Percentiles rank a stretch among this genome's conserved stretches.
phyloP scores from a whole-genome alignment of 2,797 vertebrate species.

The Fratercula arctica region DNA sequence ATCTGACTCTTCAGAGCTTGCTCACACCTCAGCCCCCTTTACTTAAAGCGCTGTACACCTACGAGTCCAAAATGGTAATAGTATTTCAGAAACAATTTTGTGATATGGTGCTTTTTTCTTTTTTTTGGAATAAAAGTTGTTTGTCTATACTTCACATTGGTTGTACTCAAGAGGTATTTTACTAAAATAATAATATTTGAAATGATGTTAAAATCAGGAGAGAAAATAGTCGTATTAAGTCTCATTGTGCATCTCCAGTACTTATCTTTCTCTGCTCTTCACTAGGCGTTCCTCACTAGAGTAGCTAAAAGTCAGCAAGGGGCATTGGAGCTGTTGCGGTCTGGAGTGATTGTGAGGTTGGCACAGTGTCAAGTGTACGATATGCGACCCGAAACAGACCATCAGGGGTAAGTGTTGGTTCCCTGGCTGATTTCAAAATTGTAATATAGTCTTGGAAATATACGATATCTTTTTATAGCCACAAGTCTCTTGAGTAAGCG shows the following conservation, averaged over 20 bases:
- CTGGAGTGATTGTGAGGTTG: slow-evolving; percentile 91
- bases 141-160: not conserved
- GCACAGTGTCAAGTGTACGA: slow-evolving; percentile 96
- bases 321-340: slow-evolving; percentile 89
- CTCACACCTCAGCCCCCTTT: slow-evolving; percentile 92
- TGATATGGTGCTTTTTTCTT: not conserved
- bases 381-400: slow-evolving; percentile 92
- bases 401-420: slow-evolving; percentile 83
- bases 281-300: slow-evolving; percentile 92
- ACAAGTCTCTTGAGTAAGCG: not conserved
- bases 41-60: slow-evolving; percentile 96
- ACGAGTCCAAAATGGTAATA: slow-evolving; percentile 97
- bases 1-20: slow-evolving; percentile 87
- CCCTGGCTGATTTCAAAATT: not conserved
- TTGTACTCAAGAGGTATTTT: not conserved
- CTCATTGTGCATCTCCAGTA: not conserved
- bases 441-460: not conserved
- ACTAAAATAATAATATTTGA: not conserved
- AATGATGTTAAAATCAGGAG: not conserved
- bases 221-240: not conserved
- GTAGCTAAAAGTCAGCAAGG: slow-evolving; percentile 93
- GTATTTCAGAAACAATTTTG: not conserved
- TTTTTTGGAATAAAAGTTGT: not conserved
- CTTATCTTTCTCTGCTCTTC: not conserved
- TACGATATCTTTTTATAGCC: not conserved